Percentiles rank a stretch among this genome's conserved stretches.
These are phyloP conservation scores for Anas flavirostris DNA, from an alignment of 2,797 vertebrate species.

Conservation along the genomic window DNA sequence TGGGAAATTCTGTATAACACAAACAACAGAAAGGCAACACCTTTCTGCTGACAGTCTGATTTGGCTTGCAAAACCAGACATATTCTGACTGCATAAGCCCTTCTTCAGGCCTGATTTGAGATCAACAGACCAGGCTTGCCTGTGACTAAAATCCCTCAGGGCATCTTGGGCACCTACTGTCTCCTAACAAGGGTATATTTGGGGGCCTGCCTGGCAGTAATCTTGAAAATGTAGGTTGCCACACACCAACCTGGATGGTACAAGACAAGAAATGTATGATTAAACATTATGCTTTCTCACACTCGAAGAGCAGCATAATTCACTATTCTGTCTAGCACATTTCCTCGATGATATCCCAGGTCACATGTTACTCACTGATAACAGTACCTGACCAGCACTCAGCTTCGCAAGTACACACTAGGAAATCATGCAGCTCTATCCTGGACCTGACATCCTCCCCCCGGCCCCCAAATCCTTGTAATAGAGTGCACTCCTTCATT, in stretches of 20 bases:
- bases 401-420: not conserved
- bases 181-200: not conserved
- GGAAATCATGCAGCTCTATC: not conserved
- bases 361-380: not conserved
- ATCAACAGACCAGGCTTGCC: not conserved
- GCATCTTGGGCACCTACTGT: not conserved
- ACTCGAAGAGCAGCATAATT: not conserved
- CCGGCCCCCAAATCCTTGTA: not conserved
- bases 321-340: not conserved
- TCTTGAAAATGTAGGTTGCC: conserved; percentile 1
- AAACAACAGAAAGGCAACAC: not conserved
- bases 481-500: not conserved
- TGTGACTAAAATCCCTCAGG: conserved; percentile 20
- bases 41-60: not conserved
- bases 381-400: not conserved
- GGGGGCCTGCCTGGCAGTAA: conserved; percentile 22
- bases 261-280: not conserved
- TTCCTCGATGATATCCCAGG: not conserved
- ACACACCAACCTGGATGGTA: not conserved
- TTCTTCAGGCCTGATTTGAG: not conserved
- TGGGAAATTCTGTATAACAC: not conserved
- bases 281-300: not conserved
- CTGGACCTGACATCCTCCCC: not conserved
- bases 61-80: not conserved
- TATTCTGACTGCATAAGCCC: not conserved